These are phyloP conservation scores for Agrotis exclamationis DNA, from an alignment of 2,888 invertebrate genomes.

Conservation along the genomic window DNA sequence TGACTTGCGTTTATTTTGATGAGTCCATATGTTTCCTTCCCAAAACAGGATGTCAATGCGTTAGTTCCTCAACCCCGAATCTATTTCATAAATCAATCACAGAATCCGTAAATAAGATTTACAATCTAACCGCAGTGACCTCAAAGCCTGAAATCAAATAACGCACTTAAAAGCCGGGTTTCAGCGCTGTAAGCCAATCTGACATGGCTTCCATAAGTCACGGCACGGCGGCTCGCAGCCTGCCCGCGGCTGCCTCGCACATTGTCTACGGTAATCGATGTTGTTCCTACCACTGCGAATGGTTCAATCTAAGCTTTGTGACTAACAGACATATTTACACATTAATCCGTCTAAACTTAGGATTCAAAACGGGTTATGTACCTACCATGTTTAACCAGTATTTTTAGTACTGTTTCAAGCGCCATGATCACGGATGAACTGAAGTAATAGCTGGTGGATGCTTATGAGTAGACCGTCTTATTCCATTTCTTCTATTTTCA, in stretches of 20 bases:
- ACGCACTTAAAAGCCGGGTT: constrained; percentile 10
- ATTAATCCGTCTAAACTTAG: not conserved
- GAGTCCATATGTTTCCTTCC: too few relatives aligned
- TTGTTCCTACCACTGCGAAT: constrained; percentile 1
- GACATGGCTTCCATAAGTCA: constrained; percentile 29
- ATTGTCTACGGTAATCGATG: constrained; percentile 35
- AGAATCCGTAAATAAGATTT: constrained; percentile 3
- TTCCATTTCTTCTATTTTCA: too few relatives aligned
- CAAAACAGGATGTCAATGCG: too few relatives aligned
- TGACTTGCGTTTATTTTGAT: too few relatives aligned
- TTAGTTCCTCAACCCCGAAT: too few relatives aligned
- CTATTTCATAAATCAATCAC: not conserved
- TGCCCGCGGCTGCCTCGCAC: constrained; percentile 2
- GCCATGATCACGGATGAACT: too few relatives aligned
- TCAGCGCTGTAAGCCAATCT: constrained; percentile 24
- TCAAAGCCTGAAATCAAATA: constrained; percentile 26
- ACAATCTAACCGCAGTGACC: constrained; percentile 1
- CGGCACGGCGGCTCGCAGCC: not conserved
- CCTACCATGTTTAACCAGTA: too few relatives aligned
- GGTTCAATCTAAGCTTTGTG: not conserved
- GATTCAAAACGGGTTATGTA: too few relatives aligned
- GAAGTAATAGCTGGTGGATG: too few relatives aligned
- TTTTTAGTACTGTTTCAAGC: too few relatives aligned
- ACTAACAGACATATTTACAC: not conserved
- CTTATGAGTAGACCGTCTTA: too few relatives aligned